phyloP scores from a whole-genome alignment of 2,888 invertebrate species.

The Pristionchus exspectatus region DNA sequence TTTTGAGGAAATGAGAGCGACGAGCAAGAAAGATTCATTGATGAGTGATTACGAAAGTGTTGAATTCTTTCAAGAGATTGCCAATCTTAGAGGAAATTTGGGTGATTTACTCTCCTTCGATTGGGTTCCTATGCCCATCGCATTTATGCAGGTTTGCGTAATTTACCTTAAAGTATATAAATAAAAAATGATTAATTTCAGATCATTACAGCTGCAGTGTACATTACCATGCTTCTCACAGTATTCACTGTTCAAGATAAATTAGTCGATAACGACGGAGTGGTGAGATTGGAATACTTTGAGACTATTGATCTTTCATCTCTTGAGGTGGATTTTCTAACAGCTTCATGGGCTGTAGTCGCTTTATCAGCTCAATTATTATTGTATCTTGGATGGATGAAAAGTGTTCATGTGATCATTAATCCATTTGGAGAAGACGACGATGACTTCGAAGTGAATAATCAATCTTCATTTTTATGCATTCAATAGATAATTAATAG shows the following conservation, averaged over 20 bases:
- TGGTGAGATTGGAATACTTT: background rate
- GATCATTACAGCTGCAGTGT: slow-evolving; percentile 45
- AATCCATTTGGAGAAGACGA: slow-evolving; percentile 56
- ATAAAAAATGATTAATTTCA: slow-evolving; percentile 14
- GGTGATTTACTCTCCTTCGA: slow-evolving; percentile 53
- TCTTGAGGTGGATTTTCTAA: slow-evolving; percentile 25
- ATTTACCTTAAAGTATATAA: background rate
- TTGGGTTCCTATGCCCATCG: slow-evolving; percentile 53
- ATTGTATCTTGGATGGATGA: slow-evolving; percentile 50
- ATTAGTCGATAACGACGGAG: background rate
- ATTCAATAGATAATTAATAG: background rate
- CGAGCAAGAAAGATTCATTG: slow-evolving; percentile 44
- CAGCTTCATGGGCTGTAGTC: background rate
- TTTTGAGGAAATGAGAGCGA: slow-evolving; percentile 52
- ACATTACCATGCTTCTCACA: slow-evolving; percentile 24
- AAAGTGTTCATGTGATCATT: slow-evolving; percentile 51
- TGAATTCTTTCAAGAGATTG: slow-evolving; percentile 48
- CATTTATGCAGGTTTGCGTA: slow-evolving; percentile 53
- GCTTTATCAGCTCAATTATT: background rate
- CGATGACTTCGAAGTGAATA: slow-evolving; percentile 52
- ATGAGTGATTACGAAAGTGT: slow-evolving; percentile 52
- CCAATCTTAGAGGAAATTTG: slow-evolving; percentile 18
- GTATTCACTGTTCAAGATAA: slow-evolving; percentile 47
- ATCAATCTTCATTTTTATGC: background rate
- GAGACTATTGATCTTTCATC: background rate